A percentile compares a stretch with the other conserved stretches of the same genome.
These are phyloP conservation scores for Drosophila orena DNA, from an alignment of 1,140 invertebrate species.

Conservation along the genomic window DNA sequence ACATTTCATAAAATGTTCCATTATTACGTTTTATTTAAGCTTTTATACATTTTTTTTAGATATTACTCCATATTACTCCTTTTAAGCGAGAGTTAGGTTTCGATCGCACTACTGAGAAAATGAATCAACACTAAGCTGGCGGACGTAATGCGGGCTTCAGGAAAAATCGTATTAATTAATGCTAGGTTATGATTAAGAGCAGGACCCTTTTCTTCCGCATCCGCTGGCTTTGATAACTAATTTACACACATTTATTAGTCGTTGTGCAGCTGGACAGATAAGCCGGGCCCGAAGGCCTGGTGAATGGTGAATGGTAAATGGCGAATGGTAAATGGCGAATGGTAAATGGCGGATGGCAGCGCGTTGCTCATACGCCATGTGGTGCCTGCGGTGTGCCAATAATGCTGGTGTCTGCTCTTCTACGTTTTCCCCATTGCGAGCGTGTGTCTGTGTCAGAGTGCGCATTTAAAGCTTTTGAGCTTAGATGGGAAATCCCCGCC, in stretches of 20 bases:
- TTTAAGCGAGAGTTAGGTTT: too few relatives aligned
- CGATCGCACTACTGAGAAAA: constrained; percentile 32
- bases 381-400: constrained; percentile 53
- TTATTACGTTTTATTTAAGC: too few relatives aligned
- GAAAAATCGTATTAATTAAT: constrained; percentile 71
- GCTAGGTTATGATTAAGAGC: constrained; percentile 73
- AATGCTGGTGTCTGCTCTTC: constrained; percentile 47
- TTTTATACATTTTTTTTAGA: too few relatives aligned
- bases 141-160: constrained; percentile 26
- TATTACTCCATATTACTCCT: too few relatives aligned
- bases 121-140: constrained; percentile 52
- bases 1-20: neutral
- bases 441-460: constrained; percentile 50
- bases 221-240: constrained; percentile 67
- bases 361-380: constrained; percentile 72
- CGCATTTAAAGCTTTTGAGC: constrained; percentile 61
- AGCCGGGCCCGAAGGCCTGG: constrained; percentile 29
- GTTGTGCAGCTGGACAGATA: constrained; percentile 70
- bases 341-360: constrained; percentile 24
- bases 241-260: constrained; percentile 78
- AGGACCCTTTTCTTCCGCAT: constrained; percentile 22
- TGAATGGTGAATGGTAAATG: constrained; percentile 18
- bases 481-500: constrained; percentile 65
- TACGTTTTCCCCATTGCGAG: constrained; percentile 7
- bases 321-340: constrained; percentile 8